phyloP scores from a whole-genome alignment of 1,140 invertebrate genomes.

The Cyrtorhinus lividipennis region DNA sequence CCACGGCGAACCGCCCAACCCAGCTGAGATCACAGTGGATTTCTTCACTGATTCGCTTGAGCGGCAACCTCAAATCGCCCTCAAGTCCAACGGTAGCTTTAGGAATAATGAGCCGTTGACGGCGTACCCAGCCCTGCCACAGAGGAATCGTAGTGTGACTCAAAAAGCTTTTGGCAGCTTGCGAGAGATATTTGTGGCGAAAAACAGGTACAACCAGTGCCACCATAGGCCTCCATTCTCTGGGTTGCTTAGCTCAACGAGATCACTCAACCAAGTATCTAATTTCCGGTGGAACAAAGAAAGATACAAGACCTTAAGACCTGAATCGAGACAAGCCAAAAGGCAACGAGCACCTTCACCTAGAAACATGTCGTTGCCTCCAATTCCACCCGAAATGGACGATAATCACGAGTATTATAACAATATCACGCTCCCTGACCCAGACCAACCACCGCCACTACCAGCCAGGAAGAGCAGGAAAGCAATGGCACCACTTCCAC shows the following conservation, averaged over 20 bases:
- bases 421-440: not conserved
- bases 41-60: slow-evolving; percentile 39
- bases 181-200: slow-evolving; percentile 52
- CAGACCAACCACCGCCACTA: slow-evolving; percentile 22
- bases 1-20: slow-evolving; percentile 28
- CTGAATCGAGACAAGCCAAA: slow-evolving; percentile 31
- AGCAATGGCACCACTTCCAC: slow-evolving; percentile 25
- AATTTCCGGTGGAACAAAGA: slow-evolving; percentile 19
- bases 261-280: slow-evolving; percentile 22
- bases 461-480: slow-evolving; percentile 21
- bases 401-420: not conserved
- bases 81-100: slow-evolving; percentile 45
- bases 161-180: slow-evolving; percentile 44
- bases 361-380: slow-evolving; percentile 4
- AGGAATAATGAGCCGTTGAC: slow-evolving; percentile 30
- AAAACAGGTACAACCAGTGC: slow-evolving; percentile 23
- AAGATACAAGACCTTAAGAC: slow-evolving; percentile 21
- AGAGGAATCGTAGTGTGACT: slow-evolving; percentile 25
- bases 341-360: slow-evolving; percentile 37
- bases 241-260: slow-evolving; percentile 22
- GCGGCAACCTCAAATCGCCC: slow-evolving; percentile 38
- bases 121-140: not conserved
- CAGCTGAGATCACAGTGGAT: slow-evolving; percentile 23
- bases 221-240: slow-evolving; percentile 16
- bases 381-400: not conserved